These are phyloP conservation scores for Glaucopsyche alexis DNA, from an alignment of 2,888 invertebrate genomes.

Conservation along the genomic window DNA sequence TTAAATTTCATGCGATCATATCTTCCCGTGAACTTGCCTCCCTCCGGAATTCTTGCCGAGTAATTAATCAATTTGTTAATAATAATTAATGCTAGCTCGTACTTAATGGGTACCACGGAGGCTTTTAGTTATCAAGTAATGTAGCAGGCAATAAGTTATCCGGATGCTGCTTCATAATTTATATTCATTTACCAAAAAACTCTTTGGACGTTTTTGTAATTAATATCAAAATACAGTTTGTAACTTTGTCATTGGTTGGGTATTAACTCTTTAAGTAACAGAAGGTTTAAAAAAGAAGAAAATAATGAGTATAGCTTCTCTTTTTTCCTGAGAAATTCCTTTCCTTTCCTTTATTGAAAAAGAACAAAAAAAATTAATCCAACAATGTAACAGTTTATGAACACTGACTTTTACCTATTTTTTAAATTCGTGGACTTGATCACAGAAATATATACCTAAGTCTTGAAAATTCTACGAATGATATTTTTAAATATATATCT, in stretches of 20 bases:
- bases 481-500: too few species aligned
- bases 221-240: background rate
- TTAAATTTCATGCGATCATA: conserved; percentile 37
- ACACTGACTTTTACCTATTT: too few species aligned
- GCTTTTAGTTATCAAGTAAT: conserved; percentile 31
- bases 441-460: too few species aligned
- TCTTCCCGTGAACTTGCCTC: conserved; percentile 33
- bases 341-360: too few species aligned
- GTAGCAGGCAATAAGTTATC: conserved; percentile 22
- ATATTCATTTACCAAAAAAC: conserved; percentile 16
- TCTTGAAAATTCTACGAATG: too few species aligned
- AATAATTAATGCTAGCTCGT: conserved; percentile 44
- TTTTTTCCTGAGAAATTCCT: too few species aligned
- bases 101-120: conserved; percentile 31
- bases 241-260: background rate
- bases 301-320: too few species aligned
- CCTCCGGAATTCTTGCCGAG: conserved; percentile 48
- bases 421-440: too few species aligned
- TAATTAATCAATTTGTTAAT: conserved; percentile 64
- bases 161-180: conserved; percentile 20
- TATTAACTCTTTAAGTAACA: background rate
- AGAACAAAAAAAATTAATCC: too few species aligned
- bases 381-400: too few species aligned
- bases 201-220: background rate
- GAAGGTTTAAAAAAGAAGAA: background rate